Evolutionary conservation across 2,113 vertebrate genomes (phyloP).

Genomic region (Oenanthe melanoleuca): DNA sequence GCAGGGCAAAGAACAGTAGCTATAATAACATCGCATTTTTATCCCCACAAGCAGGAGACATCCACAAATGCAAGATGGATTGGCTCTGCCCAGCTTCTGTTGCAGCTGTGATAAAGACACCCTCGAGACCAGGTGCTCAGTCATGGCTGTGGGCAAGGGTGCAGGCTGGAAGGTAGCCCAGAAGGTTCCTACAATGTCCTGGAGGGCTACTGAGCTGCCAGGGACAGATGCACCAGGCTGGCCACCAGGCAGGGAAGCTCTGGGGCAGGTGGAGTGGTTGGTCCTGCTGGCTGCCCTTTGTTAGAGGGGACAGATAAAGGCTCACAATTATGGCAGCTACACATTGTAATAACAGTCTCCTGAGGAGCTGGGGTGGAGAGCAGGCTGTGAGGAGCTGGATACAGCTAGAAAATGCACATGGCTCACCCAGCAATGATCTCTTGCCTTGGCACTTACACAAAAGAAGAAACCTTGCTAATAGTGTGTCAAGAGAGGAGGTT

Average conservation of each 20-base stretch:
- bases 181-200: neutral
- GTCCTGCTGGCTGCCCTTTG: neutral
- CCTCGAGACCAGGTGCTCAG: neutral
- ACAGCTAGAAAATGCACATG: neutral
- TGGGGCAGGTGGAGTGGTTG: neutral
- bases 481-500: neutral
- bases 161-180: neutral
- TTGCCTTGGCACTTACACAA: neutral
- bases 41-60: neutral
- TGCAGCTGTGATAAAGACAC: neutral
- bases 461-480: neutral
- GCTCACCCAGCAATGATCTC: neutral
- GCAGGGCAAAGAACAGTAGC: neutral
- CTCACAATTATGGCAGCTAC: neutral
- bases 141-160: neutral
- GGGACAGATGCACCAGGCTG: neutral
- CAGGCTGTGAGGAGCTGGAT: neutral
- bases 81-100: neutral
- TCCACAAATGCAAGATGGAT: neutral
- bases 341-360: neutral
- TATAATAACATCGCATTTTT: neutral
- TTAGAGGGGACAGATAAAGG: neutral
- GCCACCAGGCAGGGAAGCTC: neutral
- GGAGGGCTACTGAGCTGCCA: neutral
- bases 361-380: neutral